Evolutionary conservation across 2,797 vertebrate species (phyloP).

Genomic region (Rhynchonycteris naso): DNA sequence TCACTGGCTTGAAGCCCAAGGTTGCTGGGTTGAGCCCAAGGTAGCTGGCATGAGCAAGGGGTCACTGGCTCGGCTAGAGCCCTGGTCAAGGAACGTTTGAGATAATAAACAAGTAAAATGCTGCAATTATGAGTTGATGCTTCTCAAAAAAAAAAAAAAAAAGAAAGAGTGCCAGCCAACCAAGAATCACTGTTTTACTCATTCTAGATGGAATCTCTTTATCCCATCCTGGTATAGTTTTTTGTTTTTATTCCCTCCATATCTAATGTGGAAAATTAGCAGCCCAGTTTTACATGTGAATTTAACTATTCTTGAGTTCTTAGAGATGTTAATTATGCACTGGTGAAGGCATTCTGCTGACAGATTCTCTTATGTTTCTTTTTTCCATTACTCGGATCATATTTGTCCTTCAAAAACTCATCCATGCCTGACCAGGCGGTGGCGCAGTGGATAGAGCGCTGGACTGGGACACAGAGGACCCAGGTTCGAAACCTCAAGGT

Average conservation of each 20-base stretch:
- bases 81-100: no score
- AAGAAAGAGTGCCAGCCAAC: not conserved
- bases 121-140: no score
- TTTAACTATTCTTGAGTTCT: not conserved
- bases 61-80: no score
- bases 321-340: not conserved
- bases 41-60: no score
- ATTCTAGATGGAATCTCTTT: not conserved
- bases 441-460: no score
- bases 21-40: no score
- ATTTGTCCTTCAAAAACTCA: constrained; percentile 31
- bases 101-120: no score
- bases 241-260: not conserved
- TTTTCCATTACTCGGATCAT: not conserved
- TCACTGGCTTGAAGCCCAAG: no score
- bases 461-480: no score
- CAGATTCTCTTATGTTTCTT: not conserved
- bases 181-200: not conserved
- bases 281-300: not conserved
- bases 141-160: not conserved
- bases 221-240: not conserved
- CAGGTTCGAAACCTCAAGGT: no score
- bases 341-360: not conserved
- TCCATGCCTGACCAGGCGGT: no score
- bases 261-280: constrained; percentile 23